phyloP scores from a whole-genome alignment of 2,113 vertebrate genomes.

The Psittacus erithacus region DNA sequence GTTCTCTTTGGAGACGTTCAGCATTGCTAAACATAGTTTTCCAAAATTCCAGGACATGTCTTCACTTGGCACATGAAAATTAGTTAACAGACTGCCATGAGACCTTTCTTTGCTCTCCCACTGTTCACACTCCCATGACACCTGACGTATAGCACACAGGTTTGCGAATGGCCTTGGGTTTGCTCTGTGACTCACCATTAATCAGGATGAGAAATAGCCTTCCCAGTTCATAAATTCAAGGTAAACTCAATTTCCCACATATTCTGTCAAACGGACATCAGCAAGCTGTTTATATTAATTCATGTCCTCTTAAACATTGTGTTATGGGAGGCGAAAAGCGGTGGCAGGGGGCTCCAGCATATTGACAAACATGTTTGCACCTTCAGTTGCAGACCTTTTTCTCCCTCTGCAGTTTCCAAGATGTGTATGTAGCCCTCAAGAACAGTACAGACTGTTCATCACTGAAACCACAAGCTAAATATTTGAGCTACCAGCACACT shows the following conservation, averaged over 20 bases:
- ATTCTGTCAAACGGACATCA: constrained; percentile 70
- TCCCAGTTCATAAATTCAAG: constrained; percentile 80
- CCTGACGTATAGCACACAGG: constrained; percentile 57
- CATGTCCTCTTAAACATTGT: constrained; percentile 41
- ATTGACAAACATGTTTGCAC: constrained; percentile 68
- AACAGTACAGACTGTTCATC: not conserved
- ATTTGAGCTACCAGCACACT: constrained; percentile 44
- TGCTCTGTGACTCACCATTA: constrained; percentile 71
- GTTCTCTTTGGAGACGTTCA: constrained; percentile 54
- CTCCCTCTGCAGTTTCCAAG: not conserved
- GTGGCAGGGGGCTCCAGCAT: not conserved
- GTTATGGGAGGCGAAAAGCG: not conserved
- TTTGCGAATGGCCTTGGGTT: constrained; percentile 62
- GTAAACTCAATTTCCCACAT: constrained; percentile 69
- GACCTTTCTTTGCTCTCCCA: constrained; percentile 66
- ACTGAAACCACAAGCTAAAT: constrained; percentile 45
- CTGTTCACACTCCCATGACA: constrained; percentile 81
- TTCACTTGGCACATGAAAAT: constrained; percentile 74
- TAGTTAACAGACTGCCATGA: constrained; percentile 68
- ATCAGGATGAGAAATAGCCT: constrained; percentile 75
- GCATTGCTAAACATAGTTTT: constrained; percentile 44
- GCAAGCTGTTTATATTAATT: constrained; percentile 68
- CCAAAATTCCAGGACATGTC: constrained; percentile 68
- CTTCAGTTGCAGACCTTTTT: not conserved
- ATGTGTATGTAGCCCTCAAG: not conserved